These are phyloP conservation scores for Bugulina stolonifera DNA, from an alignment of 2,888 invertebrate genomes.

Conservation along the genomic window DNA sequence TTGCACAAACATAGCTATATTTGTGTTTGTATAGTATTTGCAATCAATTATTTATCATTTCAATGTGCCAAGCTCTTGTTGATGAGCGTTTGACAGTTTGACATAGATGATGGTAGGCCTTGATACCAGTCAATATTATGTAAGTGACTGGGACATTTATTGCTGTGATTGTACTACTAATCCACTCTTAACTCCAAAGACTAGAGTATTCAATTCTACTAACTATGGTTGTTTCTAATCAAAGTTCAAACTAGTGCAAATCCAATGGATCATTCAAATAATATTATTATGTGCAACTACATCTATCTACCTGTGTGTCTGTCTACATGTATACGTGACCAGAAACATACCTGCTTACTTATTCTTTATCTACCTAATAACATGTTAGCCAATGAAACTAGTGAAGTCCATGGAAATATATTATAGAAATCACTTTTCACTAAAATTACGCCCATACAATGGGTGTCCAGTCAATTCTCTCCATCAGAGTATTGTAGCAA, in stretches of 20 bases:
- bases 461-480: conserved; percentile 18
- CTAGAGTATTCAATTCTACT: background rate
- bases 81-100: no score
- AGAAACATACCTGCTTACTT: background rate
- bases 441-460: background rate
- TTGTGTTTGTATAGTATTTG: conserved; percentile 24
- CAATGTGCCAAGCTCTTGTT: conserved; percentile 20
- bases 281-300: background rate
- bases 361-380: background rate
- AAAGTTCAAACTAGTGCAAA: background rate
- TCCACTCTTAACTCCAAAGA: background rate
- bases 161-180: background rate
- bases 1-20: conserved; percentile 22
- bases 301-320: background rate
- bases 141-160: background rate
- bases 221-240: background rate
- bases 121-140: background rate
- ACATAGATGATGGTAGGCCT: background rate
- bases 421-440: background rate
- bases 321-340: background rate
- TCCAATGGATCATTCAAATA: background rate
- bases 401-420: background rate
- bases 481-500: conserved; percentile 11
- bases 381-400: background rate
- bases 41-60: conserved; percentile 25